These are phyloP conservation scores for Eptatretus atami DNA, from an alignment of 2,797 vertebrate species.

Conservation along the genomic window DNA sequence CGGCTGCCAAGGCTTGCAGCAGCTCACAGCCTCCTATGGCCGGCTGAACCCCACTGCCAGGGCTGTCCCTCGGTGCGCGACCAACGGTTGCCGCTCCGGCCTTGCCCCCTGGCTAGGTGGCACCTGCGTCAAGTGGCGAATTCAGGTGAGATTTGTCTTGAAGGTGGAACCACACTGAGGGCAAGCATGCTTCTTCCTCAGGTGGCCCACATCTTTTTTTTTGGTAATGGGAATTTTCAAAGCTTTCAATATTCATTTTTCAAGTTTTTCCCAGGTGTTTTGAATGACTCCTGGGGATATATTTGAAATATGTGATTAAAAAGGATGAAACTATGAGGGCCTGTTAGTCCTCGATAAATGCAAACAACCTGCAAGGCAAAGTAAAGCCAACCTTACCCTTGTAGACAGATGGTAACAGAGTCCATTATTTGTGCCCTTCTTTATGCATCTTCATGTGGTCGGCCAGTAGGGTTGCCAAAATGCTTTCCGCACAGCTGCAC, in stretches of 20 bases:
- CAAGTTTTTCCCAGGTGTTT: conserved; percentile 1
- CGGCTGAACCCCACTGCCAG: too few relatives aligned
- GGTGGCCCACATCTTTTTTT: too few relatives aligned
- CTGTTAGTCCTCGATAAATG: too few relatives aligned
- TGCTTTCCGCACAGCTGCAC: conserved; percentile 96
- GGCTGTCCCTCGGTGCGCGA: not conserved
- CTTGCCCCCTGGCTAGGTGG: conserved; percentile 19
- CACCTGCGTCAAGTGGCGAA: conserved; percentile 91
- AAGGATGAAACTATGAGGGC: too few relatives aligned
- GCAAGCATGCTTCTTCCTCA: conserved; percentile 70
- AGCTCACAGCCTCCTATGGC: not conserved
- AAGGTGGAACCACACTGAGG: conserved; percentile 81
- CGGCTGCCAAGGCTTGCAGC: not conserved
- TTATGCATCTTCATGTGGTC: conserved; percentile 98
- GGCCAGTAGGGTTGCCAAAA: conserved; percentile 81
- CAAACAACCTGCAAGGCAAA: too few relatives aligned
- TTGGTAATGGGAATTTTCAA: too few relatives aligned
- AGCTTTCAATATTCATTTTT: too few relatives aligned
- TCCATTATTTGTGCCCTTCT: conserved; percentile 66
- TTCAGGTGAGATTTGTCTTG: conserved; percentile 98
- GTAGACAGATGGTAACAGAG: conserved; percentile 97
- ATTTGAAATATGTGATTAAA: too few relatives aligned
- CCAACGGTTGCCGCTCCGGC: not conserved
- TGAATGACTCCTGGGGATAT: not conserved
- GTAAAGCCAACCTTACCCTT: conserved; percentile 36